Base-by-base conservation (phyloP, 2,113 vertebrate species). In the Tupaia chinensis region DNA sequence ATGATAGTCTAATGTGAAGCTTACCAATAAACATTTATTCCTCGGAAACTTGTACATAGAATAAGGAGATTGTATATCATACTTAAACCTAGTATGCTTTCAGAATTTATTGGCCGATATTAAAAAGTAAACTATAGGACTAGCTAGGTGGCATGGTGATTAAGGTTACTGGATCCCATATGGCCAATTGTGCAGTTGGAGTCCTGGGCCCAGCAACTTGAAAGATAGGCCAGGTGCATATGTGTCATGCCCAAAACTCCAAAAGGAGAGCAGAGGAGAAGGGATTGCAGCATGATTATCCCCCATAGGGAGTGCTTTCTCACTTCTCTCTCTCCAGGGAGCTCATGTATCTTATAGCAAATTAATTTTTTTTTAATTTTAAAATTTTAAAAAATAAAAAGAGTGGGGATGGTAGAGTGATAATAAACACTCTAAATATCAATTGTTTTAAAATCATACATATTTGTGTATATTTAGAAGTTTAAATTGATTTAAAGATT, bases 11-110 rank as follows among this genome's bases (percentile, higher is more conserved):
- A 82, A 17, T 23, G 22, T 85, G 23, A 61, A 92, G 54, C 44
- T 87, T 76, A 32, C 25, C 84, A 76, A 60, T 65, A 81, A 70
- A 29, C 20, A 88, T 27, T 56, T 74, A 23, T 66, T 74, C 16
- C n/a, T 87, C 91, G 54, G 65, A 44, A 93, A 78, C 32, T 69
- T 79, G n/a, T 60, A 3, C 29, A 76, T 20, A 85, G n/a, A 95
- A 66, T 89, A 94, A 83, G 81, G 79, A 93, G 6, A 91, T 89
- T 92, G 15, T 80, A 12, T 85, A 73, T 32, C 61, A 89, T 77
- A 77, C 80, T 73, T 82, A 87, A 86, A 29, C 27, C 32, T 34
- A 72, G 63, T 72, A 27, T 90, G 14, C 79, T 94, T 94, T 89
- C 34, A 63, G 68, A 91, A 83, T 88, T 77, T 77, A 29, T 58